A percentile compares a stretch with the other conserved stretches of the same genome.
Evolutionary conservation across 2,797 vertebrate species (phyloP).

Genomic region (Mareca strepera): DNA sequence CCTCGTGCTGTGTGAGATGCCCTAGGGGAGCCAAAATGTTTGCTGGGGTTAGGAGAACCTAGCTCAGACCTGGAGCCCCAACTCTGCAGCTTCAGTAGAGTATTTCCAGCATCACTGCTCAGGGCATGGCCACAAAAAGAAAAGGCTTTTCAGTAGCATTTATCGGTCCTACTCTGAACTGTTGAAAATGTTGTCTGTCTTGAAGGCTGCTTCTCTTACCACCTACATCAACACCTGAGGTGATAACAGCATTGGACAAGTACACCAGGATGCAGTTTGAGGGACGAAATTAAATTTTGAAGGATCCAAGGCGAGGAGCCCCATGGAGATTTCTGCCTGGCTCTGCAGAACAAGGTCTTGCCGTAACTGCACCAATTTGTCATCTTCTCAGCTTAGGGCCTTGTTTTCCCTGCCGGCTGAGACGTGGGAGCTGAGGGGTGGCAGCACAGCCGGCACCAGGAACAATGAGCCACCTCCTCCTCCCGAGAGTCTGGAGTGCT

Average conservation of each 20-base stretch:
- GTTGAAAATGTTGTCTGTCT: fast-evolving
- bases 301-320: neutral
- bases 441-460: neutral
- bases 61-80: neutral
- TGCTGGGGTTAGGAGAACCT: neutral
- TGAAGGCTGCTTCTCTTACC: neutral
- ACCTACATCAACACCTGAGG: fast-evolving
- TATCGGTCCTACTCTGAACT: neutral
- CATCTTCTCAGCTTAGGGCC: neutral
- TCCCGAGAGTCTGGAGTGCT: neutral
- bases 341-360: neutral
- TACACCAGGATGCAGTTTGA: neutral
- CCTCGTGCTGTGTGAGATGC: neutral
- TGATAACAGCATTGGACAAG: neutral
- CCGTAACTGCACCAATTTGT: neutral
- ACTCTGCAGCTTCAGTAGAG: neutral
- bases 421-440: neutral
- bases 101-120: neutral
- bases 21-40: fast-evolving
- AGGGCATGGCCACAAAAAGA: neutral
- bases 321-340: neutral
- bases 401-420: neutral
- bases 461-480: neutral
- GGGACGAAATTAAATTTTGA: neutral
- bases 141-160: neutral